Evolutionary conservation across 2,797 vertebrate genomes (phyloP), one percentile per base, ranked within the genome.

Genomic region (Ceryle rudis): DNA sequence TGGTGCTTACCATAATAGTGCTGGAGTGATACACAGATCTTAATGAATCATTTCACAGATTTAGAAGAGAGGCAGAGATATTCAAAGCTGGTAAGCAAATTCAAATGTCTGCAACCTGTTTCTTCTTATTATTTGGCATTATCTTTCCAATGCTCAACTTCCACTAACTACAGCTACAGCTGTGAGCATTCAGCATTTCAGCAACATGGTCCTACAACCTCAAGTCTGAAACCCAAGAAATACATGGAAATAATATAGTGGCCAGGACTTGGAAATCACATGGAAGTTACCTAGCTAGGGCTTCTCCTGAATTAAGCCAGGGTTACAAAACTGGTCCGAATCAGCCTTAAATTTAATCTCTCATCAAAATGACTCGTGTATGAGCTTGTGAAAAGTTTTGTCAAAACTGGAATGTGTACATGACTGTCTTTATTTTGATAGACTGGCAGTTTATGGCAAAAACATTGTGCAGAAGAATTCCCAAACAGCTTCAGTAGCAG

Each of bases 21-120:
- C 66, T 75, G 42, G 69, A 89, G 62, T 72, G 75, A 78, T 62
- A 83, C 22, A 86, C 52, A 72, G 86, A 92, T 47, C 18, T 78
- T 81, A 91, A 93, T 64, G 31, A 93, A 83, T 58, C 58, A 26
- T 61, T 93, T 91, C 82, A 91, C 52, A 88, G 60, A 57, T 77
- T 60, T 41, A 94, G 55, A 89, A 89, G 58, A 28, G 31, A 94
- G 11, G 39, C 46, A 93, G 49, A 88, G 33, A 72, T 49, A 74
- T 28, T 78, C 25, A 54, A 79, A 91, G 35, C 3, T 71, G 58
- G 37, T 72, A 92, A 71, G 57, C 55, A 86, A 78, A 67, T 92
- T 88, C 21, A 47, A 78, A 86, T 33, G 7, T 74, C 39, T 79
- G n/a, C 37, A 89, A 72, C 46, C 21, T 89, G 47, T 73, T 95